Conservation (phyloP, 2,113 vertebrate genomes). For the Ariopsis seemanni region DNA sequence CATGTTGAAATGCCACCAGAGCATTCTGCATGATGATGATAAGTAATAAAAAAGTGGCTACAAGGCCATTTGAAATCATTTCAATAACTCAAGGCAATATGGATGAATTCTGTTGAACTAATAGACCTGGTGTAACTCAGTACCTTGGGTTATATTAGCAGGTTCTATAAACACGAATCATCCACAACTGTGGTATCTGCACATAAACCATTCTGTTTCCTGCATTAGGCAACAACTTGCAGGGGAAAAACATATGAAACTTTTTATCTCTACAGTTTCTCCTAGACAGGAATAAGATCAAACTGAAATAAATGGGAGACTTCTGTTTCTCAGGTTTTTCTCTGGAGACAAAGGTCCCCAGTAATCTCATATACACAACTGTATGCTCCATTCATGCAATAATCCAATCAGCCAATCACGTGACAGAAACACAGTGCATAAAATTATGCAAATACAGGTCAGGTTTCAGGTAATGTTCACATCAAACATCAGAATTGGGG, state of each 20-base stretch:
- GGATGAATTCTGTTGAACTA: slow-evolving; percentile 2
- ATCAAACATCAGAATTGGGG: neutral
- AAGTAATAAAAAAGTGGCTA: neutral
- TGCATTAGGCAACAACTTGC: neutral
- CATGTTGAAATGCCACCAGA: slow-evolving; percentile 13
- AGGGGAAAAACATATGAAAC: neutral
- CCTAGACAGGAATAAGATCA: neutral
- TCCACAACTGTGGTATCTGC: neutral
- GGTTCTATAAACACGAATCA: neutral
- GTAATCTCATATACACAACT: neutral
- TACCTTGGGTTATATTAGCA: neutral
- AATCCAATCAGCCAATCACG: neutral
- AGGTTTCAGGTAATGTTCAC: neutral
- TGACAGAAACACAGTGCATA: neutral
- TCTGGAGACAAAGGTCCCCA: neutral
- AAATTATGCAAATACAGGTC: neutral
- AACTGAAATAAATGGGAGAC: neutral
- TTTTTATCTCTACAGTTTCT: neutral
- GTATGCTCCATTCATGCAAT: neutral
- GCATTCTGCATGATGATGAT: slow-evolving; percentile 4
- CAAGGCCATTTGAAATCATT: slow-evolving; percentile 5
- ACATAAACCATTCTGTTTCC: neutral
- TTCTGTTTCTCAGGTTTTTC: neutral
- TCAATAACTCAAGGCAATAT: neutral
- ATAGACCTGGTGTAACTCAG: neutral